phyloP scores from a whole-genome alignment of 1,140 invertebrate species.

The Bombyx mandarina region DNA sequence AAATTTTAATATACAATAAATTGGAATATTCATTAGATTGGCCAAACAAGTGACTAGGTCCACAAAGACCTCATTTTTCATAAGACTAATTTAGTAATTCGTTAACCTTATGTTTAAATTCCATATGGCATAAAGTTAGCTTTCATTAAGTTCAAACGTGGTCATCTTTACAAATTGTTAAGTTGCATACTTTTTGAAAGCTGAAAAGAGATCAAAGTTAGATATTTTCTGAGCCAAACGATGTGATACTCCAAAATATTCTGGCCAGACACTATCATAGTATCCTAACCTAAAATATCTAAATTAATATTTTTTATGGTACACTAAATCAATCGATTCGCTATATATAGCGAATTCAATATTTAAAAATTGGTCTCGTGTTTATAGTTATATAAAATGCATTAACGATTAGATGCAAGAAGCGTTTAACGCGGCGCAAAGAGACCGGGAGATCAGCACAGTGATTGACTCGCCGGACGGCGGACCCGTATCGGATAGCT shows the following conservation, averaged over 20 bases:
- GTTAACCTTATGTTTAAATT: conserved; percentile 70
- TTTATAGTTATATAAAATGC: conserved; percentile 59
- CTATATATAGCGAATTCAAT: conserved; percentile 57
- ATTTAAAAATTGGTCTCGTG: conserved; percentile 65
- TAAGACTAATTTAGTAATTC: conserved; percentile 71
- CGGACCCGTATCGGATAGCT: conserved; percentile 53
- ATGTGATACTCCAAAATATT: conserved; percentile 71
- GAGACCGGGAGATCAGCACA: conserved; percentile 11
- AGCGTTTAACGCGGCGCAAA: conserved; percentile 4
- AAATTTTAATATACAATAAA: conserved; percentile 67
- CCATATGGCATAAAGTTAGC: conserved; percentile 70
- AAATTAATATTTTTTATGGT: conserved; percentile 63
- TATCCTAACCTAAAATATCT: conserved; percentile 71
- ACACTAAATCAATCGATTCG: conserved; percentile 54
- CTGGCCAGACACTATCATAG: conserved; percentile 69
- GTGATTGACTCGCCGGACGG: conserved; percentile 16
- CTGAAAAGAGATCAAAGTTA: conserved; percentile 69
- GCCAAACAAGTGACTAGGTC: conserved; percentile 69
- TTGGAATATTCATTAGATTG: conserved; percentile 69
- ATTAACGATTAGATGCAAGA: conserved; percentile 55
- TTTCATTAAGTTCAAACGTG: conserved; percentile 67
- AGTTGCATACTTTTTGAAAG: conserved; percentile 69
- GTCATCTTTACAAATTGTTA: conserved; percentile 59
- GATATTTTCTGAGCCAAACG: conserved; percentile 71
- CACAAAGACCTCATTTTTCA: conserved; percentile 56